Percentiles rank a stretch among this genome's conserved stretches.
phyloP scores from a whole-genome alignment of 2,113 vertebrate species.

The Brienomyrus brachyistius region DNA sequence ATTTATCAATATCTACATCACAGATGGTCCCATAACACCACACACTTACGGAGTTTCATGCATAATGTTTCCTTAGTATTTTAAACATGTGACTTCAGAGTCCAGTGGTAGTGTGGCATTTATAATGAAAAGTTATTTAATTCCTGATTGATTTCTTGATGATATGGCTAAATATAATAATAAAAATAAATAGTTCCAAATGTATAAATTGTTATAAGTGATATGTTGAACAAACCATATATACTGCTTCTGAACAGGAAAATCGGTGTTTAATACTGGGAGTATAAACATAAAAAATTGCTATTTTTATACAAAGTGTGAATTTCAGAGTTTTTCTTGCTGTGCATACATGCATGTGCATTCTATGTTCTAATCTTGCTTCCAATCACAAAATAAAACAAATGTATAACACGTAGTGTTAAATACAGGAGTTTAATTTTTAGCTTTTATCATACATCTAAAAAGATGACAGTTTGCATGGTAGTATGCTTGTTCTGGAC shows the following conservation, averaged over 20 bases:
- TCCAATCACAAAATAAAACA: not conserved
- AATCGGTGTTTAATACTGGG: not conserved
- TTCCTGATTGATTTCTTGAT: not conserved
- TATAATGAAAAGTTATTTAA: not conserved
- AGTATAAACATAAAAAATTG: not conserved
- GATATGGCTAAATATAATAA: not conserved
- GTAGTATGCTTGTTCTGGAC: not conserved
- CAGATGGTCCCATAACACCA: not conserved
- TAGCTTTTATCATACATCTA: not conserved
- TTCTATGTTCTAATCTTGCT: not conserved
- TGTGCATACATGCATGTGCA: not conserved
- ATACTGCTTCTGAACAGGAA: not conserved
- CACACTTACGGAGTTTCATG: not conserved
- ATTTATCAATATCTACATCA: not conserved
- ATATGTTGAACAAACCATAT: not conserved
- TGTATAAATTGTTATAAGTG: not conserved
- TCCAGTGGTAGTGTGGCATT: not conserved
- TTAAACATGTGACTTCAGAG: not conserved
- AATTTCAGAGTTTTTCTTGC: not conserved
- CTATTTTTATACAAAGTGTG: not conserved
- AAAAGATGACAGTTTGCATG: not conserved
- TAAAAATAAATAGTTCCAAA: not conserved
- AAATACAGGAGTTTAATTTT: not conserved
- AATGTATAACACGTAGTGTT: not conserved
- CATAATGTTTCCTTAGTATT: not conserved